phyloP scores from a whole-genome alignment of 2,888 invertebrate genomes.

The Clivina fossor region DNA sequence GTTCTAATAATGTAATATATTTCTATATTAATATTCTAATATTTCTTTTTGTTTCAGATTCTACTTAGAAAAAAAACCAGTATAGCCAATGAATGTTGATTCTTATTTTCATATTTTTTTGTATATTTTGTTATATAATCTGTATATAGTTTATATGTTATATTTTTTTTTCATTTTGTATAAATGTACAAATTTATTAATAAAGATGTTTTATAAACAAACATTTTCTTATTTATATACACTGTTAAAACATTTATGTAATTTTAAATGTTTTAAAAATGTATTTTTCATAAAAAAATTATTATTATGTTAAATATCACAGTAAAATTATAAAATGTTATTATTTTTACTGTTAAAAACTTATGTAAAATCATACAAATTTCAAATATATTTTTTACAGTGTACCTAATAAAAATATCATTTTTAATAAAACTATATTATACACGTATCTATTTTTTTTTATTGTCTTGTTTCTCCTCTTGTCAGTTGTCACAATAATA shows the following conservation, averaged over 20 bases:
- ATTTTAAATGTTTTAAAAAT: not conserved
- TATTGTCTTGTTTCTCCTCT: too few relatives aligned
- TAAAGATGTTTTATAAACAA: not conserved
- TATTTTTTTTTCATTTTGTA: slow-evolving; percentile 5
- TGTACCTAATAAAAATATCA: too few relatives aligned
- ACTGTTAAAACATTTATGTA: not conserved
- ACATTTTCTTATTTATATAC: too few relatives aligned
- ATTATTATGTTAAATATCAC: too few relatives aligned
- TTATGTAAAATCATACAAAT: too few relatives aligned
- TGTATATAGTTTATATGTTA: slow-evolving; percentile 26
- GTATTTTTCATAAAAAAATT: too few relatives aligned
- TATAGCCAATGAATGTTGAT: slow-evolving; percentile 9
- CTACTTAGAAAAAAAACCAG: slow-evolving; percentile 6
- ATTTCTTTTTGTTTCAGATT: slow-evolving; percentile 20
- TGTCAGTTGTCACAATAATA: too few relatives aligned
- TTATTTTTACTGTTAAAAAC: too few relatives aligned
- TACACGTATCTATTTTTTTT: too few relatives aligned
- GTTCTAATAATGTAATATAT: not conserved
- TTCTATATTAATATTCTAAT: slow-evolving; percentile 1
- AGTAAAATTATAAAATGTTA: too few relatives aligned
- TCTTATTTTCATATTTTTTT: slow-evolving; percentile 4
- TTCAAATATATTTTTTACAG: too few relatives aligned
- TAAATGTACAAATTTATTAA: slow-evolving; percentile 18
- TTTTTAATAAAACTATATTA: too few relatives aligned
- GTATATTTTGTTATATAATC: slow-evolving; percentile 24